Evolutionary conservation across 2,888 invertebrate species (phyloP).

Genomic region (Meteorus cinctellus): DNA sequence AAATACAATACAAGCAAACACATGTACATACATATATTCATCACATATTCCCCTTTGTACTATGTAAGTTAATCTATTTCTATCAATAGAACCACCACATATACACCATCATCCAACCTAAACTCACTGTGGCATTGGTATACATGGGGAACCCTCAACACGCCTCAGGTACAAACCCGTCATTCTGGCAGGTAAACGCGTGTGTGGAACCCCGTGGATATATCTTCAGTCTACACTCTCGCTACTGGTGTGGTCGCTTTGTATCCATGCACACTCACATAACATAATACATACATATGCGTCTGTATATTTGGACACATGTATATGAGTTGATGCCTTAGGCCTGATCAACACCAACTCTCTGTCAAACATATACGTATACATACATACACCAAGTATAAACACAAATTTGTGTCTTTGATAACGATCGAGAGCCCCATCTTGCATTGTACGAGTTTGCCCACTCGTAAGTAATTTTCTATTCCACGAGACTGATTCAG

Average conservation of each 20-base stretch:
- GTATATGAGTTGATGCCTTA: neutral
- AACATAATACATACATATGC: neutral
- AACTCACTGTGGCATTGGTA: neutral
- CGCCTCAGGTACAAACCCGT: slow-evolving; percentile 13
- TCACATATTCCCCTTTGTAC: slow-evolving; percentile 35
- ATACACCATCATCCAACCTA: neutral
- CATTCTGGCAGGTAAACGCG: slow-evolving; percentile 18
- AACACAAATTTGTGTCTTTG: slow-evolving; percentile 21
- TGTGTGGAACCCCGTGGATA: slow-evolving; percentile 21
- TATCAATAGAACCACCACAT: slow-evolving; percentile 58
- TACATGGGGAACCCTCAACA: neutral
- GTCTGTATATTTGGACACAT: neutral
- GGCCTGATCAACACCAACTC: slow-evolving; percentile 10
- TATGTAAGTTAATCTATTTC: slow-evolving; percentile 67
- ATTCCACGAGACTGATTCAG: slow-evolving; percentile 51
- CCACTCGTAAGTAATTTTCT: slow-evolving; percentile 57
- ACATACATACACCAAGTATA: slow-evolving; percentile 21
- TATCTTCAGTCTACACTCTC: slow-evolving; percentile 15
- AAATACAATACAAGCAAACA: neutral
- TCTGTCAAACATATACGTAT: slow-evolving; percentile 6
- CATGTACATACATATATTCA: slow-evolving; percentile 5
- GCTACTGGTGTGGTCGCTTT: slow-evolving; percentile 29
- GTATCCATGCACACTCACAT: neutral
- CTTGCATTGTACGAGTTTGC: slow-evolving; percentile 56
- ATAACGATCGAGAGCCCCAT: slow-evolving; percentile 42